Evolutionary conservation across 2,888 invertebrate species (phyloP), one percentile per base, ranked within the genome.

Genomic region (Dicyrtoma fusca): DNA sequence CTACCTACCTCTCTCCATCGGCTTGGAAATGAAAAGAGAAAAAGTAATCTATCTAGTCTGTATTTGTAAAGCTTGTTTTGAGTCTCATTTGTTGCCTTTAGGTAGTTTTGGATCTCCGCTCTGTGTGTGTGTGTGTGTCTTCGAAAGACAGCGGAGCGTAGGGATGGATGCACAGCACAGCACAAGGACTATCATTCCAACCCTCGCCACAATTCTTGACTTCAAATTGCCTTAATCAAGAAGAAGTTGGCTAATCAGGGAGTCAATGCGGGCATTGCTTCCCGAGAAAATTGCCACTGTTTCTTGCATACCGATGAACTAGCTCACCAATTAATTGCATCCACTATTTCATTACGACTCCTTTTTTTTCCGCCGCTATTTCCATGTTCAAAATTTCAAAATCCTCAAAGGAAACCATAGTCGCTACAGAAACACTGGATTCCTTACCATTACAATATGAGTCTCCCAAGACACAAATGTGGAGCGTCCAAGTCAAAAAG

Each of bases 161-260:
- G 34, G 34, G 34, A 3, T 34, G 34, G 34, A 34, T 34, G 8
- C 8, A 34, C 3, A 34, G 4, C n/a, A n/a, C n/a, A n/a, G n/a
- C n/a, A n/a, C 34, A 11, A 63, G 45, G 71, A 70, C 63, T 53
- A 64, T 71, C 53, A 64, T 63, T 63, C 11, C 64, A 72, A 34
- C 34, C 75, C 74, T 65, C 61, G 75, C 77, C 75, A 77, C 78
- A 76, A 79, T 79, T 76, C 75, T 71, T 75, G 79, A 79, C 79
- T 81, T 75, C 72, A 81, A 81, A 81, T 80, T 79, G 79, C 81
- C 81, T 75, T 79, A 79, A 81, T 81, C 79, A 79, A 79, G 73
- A 74, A 65, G 69, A 69, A 76, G 72, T 77, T 72, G 74, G 76
- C 76, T 80, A 78, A 80, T 81, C 79, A 79, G 74, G 68, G 65